A percentile compares a stretch with the other conserved stretches of the same genome.
phyloP scores from a whole-genome alignment of 2,113 vertebrate genomes.

The Xenus cinereus region DNA sequence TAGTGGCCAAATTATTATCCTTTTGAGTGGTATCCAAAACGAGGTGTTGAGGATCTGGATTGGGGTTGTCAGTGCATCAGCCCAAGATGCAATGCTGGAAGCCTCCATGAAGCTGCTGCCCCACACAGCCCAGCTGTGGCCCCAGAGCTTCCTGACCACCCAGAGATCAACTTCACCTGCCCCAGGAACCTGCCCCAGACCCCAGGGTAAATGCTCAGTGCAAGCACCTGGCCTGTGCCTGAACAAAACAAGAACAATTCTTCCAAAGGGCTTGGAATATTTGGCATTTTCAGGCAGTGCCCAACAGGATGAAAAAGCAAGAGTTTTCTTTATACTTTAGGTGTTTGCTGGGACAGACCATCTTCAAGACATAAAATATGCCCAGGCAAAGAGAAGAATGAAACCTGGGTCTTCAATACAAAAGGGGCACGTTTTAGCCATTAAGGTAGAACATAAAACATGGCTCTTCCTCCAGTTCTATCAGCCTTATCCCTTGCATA shows the following conservation, averaged over 20 bases:
- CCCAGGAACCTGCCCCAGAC: neutral
- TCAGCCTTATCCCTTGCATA: neutral
- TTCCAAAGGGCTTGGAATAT: neutral
- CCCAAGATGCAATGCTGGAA: too few species aligned
- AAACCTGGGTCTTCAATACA: neutral
- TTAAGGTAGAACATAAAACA: neutral
- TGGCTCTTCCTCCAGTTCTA: neutral
- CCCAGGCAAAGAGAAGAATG: neutral
- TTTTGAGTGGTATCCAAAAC: neutral
- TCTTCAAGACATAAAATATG: neutral
- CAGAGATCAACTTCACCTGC: fast-evolving
- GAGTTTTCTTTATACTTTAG: neutral
- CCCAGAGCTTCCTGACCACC: fast-evolving
- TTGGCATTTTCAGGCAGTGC: fast-evolving
- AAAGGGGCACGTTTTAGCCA: neutral
- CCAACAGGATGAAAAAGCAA: neutral
- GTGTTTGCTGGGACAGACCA: neutral
- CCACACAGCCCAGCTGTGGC: too few species aligned
- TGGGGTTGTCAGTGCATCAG: neutral
- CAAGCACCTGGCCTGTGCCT: too few species aligned
- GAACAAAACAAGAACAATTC: neutral
- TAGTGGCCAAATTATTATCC: neutral
- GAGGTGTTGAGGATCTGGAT: neutral
- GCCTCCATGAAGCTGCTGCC: neutral
- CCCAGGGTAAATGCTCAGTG: neutral